phyloP scores from a whole-genome alignment of 2,113 vertebrate species.

The Cyanoderma ruficeps region DNA sequence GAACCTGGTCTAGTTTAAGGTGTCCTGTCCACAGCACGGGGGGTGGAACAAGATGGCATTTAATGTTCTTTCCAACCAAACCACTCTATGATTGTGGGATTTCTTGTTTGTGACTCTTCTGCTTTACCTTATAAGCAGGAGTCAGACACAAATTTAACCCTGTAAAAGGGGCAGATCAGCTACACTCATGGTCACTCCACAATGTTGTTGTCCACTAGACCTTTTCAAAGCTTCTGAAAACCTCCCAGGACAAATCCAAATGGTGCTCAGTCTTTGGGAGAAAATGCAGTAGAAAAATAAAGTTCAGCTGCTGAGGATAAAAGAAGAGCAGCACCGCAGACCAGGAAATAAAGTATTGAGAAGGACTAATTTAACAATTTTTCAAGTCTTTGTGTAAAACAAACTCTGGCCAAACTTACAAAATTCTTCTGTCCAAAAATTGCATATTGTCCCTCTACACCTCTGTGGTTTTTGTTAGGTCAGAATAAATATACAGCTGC shows the following conservation, averaged over 20 bases:
- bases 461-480: not conserved
- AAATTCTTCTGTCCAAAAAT: not conserved
- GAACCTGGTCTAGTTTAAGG: not conserved
- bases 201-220: not conserved
- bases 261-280: accelerated
- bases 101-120: accelerated
- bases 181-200: not conserved
- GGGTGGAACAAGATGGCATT: not conserved
- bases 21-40: not conserved
- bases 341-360: not conserved
- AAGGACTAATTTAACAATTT: not conserved
- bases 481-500: conserved; percentile 66
- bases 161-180: not conserved
- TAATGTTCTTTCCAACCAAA: not conserved
- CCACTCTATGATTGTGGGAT: not conserved
- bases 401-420: conserved; percentile 7
- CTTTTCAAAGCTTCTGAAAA: not conserved
- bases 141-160: not conserved
- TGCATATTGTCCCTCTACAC: not conserved
- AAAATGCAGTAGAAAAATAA: not conserved
- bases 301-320: not conserved
- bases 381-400: not conserved
- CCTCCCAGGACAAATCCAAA: not conserved
- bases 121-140: not conserved
- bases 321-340: not conserved